Base-by-base conservation (phyloP, 2,888 invertebrate genomes). In the Caenorhabditis panamensis region DNA sequence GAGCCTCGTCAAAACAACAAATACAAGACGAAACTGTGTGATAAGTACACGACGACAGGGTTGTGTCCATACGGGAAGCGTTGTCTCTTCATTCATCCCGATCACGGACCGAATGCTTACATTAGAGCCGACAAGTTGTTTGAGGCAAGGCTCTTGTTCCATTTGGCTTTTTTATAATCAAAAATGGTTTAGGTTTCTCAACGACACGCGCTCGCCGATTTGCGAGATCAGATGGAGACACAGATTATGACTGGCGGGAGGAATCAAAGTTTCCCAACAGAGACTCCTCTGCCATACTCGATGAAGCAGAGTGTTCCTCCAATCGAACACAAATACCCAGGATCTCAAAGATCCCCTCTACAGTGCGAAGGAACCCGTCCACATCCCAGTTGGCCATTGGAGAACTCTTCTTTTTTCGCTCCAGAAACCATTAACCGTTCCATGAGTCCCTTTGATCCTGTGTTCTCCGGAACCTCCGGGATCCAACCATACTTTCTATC, bases 21-120 rank as follows among this genome's bases (percentile, higher is more conserved):
- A 79, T 90, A 89, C 85, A 89, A 89, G 62, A 90, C 90, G 20
- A 90, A 90, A 76, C 62, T 90, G 53, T 90, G 90, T 76, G 90
- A 90, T 68, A 89, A 90, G 82, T 90, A 90, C 84, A 90, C 90
- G 26, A 89, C 87, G 13, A 88, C 85, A 16, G 90, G 90, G 9
- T 79, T 90, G 22, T 90, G 90, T 67, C 90, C 90, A 1, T 90
- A 89, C 62, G 90, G 90, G 1, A 85, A 67, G 62, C 83, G 90
- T 18, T 90, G 90, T 61, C 82, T 90, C 31, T 90, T 90, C 78
- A 90, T 90, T 56, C 90, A 90, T 73, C 90, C 90, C 2, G 82
- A 86, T 62, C 68, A 75, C 18, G 84, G 83, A 20, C 72, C 80
- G 18, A 85, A 86, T 56, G 86, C 82, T 0, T 87, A 87, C 64